Percentiles rank a stretch among this genome's conserved stretches.
phyloP scores from a whole-genome alignment of 2,113 vertebrate species.

The Spheniscus mendiculus region DNA sequence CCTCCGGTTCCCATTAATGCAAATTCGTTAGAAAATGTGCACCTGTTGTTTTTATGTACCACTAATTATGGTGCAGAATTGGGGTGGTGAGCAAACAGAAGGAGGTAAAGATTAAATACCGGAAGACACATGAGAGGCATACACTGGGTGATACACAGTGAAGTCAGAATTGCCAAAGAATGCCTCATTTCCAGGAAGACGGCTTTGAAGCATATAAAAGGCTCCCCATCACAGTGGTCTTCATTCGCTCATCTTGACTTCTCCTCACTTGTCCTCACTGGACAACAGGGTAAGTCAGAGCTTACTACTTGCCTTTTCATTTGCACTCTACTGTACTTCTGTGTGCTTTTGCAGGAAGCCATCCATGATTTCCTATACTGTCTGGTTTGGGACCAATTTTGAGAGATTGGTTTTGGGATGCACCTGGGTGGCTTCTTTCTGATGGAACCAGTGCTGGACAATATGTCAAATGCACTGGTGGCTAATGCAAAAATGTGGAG shows the following conservation, averaged over 20 bases:
- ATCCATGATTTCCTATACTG: neutral
- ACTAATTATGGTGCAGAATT: neutral
- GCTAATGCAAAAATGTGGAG: accelerated
- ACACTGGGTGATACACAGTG: accelerated
- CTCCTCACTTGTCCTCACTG: neutral
- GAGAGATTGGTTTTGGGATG: neutral
- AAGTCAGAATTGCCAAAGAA: neutral
- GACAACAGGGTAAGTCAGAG: conserved; percentile 35
- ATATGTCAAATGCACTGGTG: accelerated
- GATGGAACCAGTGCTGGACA: neutral
- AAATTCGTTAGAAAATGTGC: conserved; percentile 21
- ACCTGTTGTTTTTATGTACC: neutral
- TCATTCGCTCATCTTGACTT: neutral
- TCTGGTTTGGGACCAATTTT: neutral
- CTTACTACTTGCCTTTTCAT: neutral
- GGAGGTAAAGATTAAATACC: neutral
- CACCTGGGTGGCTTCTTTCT: neutral
- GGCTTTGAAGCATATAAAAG: neutral
- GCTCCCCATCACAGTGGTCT: neutral
- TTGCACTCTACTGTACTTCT: accelerated
- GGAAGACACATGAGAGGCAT: neutral
- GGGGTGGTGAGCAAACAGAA: neutral
- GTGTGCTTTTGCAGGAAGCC: neutral
- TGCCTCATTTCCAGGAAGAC: conserved; percentile 42
- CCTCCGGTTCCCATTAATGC: neutral